Evolutionary conservation across 2,113 vertebrate species (phyloP).

Genomic region (Platichthys stellatus): DNA sequence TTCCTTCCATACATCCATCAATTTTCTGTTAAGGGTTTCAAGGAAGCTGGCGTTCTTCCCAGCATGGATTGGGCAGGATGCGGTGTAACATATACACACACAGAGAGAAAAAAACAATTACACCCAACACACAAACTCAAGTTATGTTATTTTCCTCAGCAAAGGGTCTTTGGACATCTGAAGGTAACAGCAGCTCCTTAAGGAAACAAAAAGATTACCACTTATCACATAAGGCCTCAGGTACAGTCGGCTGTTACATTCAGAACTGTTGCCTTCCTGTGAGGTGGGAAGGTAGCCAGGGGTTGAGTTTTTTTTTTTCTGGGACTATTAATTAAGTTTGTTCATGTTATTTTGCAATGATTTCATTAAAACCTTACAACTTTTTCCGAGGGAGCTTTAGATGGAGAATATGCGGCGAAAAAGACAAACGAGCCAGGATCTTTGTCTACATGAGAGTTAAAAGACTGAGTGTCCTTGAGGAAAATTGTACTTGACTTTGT

Average conservation of each 20-base stretch:
- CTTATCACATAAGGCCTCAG: too few relatives aligned
- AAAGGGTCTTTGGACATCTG: too few relatives aligned
- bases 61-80: background rate
- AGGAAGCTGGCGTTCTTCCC: background rate
- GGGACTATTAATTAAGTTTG: background rate
- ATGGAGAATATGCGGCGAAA: background rate
- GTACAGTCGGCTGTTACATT: background rate
- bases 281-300: background rate
- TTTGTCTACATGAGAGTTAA: background rate
- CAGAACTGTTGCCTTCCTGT: background rate
- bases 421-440: background rate
- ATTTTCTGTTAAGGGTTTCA: background rate
- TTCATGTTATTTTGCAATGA: background rate
- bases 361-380: too few relatives aligned
- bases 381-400: background rate
- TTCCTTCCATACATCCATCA: slow-evolving; percentile 11
- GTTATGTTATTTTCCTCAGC: too few relatives aligned
- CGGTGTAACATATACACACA: background rate
- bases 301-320: background rate
- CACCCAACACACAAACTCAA: background rate
- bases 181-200: too few relatives aligned
- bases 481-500: slow-evolving; percentile 5
- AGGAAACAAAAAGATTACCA: too few relatives aligned
- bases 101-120: background rate
- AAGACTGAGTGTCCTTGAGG: slow-evolving; percentile 29